These are phyloP conservation scores for Philypnodon macrostomus DNA, from an alignment of 2,797 vertebrate species.

Conservation along the genomic window DNA sequence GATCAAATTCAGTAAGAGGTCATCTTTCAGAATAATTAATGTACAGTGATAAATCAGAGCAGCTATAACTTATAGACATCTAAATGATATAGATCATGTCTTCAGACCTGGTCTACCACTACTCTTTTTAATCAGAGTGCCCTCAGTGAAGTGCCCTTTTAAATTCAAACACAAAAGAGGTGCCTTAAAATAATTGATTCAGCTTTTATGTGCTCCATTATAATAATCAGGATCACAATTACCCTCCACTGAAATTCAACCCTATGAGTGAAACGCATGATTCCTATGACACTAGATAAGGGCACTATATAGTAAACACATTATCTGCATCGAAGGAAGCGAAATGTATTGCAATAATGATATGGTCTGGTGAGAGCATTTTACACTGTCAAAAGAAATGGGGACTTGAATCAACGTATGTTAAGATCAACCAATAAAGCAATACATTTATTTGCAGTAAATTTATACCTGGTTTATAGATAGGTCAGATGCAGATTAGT, in stretches of 20 bases:
- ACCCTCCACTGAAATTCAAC: conserved; percentile 64
- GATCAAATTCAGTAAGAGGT: conserved; percentile 70
- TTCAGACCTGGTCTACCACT: conserved; percentile 62
- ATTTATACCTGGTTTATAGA: too few species aligned
- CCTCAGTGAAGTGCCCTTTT: conserved; percentile 68
- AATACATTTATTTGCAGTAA: too few species aligned
- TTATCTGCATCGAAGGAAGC: too few species aligned
- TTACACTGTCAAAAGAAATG: too few species aligned
- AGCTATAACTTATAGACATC: conserved; percentile 73
- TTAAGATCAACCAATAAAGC: too few species aligned
- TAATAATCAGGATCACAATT: conserved; percentile 73
- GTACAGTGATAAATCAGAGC: conserved; percentile 67
- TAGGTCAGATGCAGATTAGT: too few species aligned
- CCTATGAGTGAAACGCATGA: conserved; percentile 33
- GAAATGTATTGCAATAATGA: too few species aligned
- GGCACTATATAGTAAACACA: too few species aligned
- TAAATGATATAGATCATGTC: conserved; percentile 75
- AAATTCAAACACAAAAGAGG: conserved; percentile 76
- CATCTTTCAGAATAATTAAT: conserved; percentile 75
- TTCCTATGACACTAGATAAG: conserved; percentile 3
- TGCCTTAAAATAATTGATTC: conserved; percentile 79
- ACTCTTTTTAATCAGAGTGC: conserved; percentile 78
- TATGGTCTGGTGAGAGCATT: too few species aligned
- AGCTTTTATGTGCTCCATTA: conserved; percentile 76
- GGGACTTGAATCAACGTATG: too few species aligned